A percentile compares a stretch with the other conserved stretches of the same genome.
Conservation (phyloP, 2,888 invertebrate genomes). For the Nephrotoma guestfalica region DNA sequence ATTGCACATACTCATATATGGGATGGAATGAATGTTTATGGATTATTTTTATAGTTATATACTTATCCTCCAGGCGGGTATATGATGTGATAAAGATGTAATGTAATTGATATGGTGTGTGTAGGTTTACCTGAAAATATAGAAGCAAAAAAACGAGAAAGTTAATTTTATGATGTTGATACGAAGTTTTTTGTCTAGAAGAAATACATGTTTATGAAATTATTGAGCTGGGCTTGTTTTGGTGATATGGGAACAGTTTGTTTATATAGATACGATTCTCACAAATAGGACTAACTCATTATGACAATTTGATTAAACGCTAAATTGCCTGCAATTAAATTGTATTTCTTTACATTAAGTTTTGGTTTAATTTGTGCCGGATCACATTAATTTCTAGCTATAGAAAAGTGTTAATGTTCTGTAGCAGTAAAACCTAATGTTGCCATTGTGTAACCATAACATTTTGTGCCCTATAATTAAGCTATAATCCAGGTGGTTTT, state of each 20-base stretch:
- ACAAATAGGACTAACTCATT: neutral
- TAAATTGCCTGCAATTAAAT: no score
- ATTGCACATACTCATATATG: neutral
- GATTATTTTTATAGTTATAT: neutral
- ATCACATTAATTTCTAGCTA: no score
- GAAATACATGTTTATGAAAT: neutral
- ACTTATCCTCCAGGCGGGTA: neutral
- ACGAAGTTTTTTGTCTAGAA: neutral
- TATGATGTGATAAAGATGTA: neutral
- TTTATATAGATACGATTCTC: neutral
- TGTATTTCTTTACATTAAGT: no score
- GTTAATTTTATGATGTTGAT: neutral
- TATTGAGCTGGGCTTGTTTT: neutral
- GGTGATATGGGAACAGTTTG: neutral
- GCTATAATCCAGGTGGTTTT: no score
- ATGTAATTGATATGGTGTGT: neutral
- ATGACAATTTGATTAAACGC: no score
- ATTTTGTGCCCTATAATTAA: no score
- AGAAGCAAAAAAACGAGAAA: neutral
- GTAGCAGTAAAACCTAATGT: no score
- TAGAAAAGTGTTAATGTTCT: no score
- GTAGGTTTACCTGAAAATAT: neutral
- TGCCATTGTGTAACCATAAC: no score
- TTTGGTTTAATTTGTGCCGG: no score
- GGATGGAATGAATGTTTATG: neutral